Conservation (phyloP, 2,888 invertebrate genomes). For the Marasmarcha lunaedactyla region DNA sequence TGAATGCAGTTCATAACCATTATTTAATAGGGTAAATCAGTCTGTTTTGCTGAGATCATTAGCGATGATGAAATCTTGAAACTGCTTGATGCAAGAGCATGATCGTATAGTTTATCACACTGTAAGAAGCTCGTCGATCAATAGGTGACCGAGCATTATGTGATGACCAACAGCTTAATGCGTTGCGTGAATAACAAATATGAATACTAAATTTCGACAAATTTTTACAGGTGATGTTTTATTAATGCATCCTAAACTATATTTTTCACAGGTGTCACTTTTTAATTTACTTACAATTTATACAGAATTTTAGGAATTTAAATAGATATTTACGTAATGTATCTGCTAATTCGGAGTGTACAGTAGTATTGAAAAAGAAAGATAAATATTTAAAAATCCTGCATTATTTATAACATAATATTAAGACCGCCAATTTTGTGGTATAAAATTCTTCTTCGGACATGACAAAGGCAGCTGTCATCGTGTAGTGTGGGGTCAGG, state of each 20-base stretch:
- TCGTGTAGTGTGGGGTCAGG: slow-evolving; percentile 53
- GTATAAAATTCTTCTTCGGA: slow-evolving; percentile 56
- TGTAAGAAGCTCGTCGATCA: not conserved
- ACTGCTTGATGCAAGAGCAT: not conserved
- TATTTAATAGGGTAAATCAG: too few relatives aligned
- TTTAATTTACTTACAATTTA: slow-evolving; percentile 6
- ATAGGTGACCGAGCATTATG: not conserved
- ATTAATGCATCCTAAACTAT: not conserved
- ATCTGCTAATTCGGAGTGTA: too few relatives aligned
- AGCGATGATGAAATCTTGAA: too few relatives aligned
- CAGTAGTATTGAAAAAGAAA: too few relatives aligned
- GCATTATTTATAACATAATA: too few relatives aligned
- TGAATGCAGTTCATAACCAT: too few relatives aligned
- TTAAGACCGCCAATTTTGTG: slow-evolving; percentile 56
- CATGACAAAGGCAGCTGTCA: slow-evolving; percentile 65
- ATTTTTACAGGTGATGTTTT: slow-evolving; percentile 2
- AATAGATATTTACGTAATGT: too few relatives aligned
- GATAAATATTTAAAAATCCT: too few relatives aligned
- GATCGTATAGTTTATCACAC: not conserved
- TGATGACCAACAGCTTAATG: not conserved
- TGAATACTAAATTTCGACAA: not conserved
- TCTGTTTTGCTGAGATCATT: too few relatives aligned
- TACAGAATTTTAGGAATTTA: not conserved
- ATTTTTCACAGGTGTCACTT: slow-evolving; percentile 1
- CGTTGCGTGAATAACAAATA: not conserved